Evolutionary conservation across 2,888 invertebrate species (phyloP), one percentile per base, ranked within the genome.

Genomic region (Amiota minor): DNA sequence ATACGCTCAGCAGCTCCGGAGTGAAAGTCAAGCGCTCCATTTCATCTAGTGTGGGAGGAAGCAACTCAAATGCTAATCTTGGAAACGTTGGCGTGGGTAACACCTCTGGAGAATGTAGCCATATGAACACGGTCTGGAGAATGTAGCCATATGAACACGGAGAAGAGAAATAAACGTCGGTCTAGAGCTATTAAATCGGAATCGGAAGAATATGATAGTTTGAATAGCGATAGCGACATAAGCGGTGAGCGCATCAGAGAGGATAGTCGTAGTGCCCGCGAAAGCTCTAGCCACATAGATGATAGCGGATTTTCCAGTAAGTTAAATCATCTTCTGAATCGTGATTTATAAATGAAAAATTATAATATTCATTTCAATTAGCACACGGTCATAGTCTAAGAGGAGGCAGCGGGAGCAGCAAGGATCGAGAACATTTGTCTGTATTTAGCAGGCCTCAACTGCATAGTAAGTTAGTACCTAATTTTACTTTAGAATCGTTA

Each of bases 401-500:
- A 47, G 77, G 81, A 68, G 80, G 81, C 72, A 87, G 89, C 56
- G 83, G 86, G 62, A 90, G 89, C 77, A 75, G 76, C 65, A 91
- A 91, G 81, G 91, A 91, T 77, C 90, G 90, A 81, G 91, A 91
- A 78, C 90, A 90, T 78, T 86, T 91, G 78, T 90, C 91, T 79
- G 89, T 91, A 70, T 91, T 91, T 77, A 90, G 91, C 81, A 90
- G 91, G 88, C 90, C 91, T 75, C 86, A 89, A 84, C 91, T 91
- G 90, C 91, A 91, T 90, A 91, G 91, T 91, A 91, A 91, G 91
- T 91, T 91, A 91, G 91, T 91, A 91, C 91, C 91, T 89, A 69
- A 74, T 80, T 72, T 75, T 76, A 64, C 68, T 70, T 67, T 46
- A 68, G 16, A 69, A 47, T 16, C 18, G 35, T 35, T 35, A 35